These are phyloP conservation scores for Petrocephalus microphthalmus DNA, from an alignment of 2,113 vertebrate genomes.

Conservation along the genomic window DNA sequence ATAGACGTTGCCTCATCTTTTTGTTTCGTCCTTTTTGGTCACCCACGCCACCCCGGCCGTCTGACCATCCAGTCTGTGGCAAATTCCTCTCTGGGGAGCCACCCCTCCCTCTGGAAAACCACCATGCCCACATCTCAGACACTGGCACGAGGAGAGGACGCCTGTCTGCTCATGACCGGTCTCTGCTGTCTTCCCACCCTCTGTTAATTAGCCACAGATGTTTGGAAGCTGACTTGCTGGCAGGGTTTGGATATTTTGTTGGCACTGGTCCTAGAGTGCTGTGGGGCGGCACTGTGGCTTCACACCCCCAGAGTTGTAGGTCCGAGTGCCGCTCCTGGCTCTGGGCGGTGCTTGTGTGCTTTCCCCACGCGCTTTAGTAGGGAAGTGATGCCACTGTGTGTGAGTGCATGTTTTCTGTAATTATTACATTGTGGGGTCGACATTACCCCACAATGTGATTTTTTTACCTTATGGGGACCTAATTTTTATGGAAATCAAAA, in stretches of 20 bases:
- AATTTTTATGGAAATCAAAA: not conserved
- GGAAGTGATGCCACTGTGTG: not conserved
- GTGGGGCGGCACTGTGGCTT: not conserved
- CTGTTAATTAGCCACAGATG: not conserved
- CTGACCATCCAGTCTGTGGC: not conserved
- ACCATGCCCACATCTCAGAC: not conserved
- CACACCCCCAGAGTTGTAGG: not conserved
- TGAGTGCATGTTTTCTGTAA: not conserved
- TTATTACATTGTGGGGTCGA: not conserved
- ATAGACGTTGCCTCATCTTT: not conserved
- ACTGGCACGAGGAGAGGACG: not conserved
- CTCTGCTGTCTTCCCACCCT: not conserved
- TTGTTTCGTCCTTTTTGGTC: not conserved
- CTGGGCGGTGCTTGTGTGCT: not conserved
- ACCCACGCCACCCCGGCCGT: not conserved
- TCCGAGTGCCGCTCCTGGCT: not conserved
- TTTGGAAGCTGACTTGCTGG: not conserved
- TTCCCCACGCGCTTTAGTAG: not conserved
- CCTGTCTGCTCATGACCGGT: not conserved
- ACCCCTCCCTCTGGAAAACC: not conserved
- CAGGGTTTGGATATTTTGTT: not conserved
- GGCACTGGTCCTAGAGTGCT: not conserved
- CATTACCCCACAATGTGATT: not conserved
- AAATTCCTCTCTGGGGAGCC: not conserved
- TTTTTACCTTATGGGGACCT: not conserved